Conservation (phyloP, 1,140 invertebrate species). For the Tyrophagus putrescentiae region DNA sequence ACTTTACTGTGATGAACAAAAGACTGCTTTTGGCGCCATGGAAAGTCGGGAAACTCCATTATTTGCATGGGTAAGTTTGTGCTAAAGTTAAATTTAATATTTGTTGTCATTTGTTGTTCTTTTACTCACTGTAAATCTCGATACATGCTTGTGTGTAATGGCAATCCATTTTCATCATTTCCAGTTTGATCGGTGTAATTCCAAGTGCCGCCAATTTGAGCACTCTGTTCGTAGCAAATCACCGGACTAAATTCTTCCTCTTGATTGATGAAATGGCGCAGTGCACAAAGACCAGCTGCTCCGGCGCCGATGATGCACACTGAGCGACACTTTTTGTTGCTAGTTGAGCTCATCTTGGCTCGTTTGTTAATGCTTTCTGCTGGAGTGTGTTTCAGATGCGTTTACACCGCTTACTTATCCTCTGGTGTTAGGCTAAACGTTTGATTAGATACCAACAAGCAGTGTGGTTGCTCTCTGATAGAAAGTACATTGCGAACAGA, state of each 20-base stretch:
- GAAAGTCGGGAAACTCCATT: background rate
- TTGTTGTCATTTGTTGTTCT: background rate
- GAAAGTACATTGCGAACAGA: no score
- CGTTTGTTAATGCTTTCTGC: no score
- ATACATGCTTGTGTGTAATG: slow-evolving; percentile 1
- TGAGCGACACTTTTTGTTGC: no score
- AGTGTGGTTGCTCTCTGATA: no score
- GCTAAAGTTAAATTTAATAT: no score
- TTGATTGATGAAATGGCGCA: background rate
- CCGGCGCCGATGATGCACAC: background rate
- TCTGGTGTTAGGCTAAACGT: no score
- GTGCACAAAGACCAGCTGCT: background rate
- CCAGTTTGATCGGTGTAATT: background rate
- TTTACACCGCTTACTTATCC: no score
- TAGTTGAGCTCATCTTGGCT: no score
- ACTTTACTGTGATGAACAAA: background rate
- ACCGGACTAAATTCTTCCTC: background rate
- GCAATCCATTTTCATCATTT: background rate
- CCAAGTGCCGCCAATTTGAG: slow-evolving; percentile 8
- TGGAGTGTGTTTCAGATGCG: no score
- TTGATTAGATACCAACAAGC: no score
- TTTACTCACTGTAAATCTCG: background rate
- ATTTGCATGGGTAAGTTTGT: background rate
- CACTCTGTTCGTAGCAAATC: slow-evolving; percentile 7
- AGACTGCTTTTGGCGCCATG: background rate